Evolutionary conservation across 2,797 vertebrate species (phyloP), one percentile per base, ranked within the genome.

Genomic region (Tokudaia tokunoshimensis): DNA sequence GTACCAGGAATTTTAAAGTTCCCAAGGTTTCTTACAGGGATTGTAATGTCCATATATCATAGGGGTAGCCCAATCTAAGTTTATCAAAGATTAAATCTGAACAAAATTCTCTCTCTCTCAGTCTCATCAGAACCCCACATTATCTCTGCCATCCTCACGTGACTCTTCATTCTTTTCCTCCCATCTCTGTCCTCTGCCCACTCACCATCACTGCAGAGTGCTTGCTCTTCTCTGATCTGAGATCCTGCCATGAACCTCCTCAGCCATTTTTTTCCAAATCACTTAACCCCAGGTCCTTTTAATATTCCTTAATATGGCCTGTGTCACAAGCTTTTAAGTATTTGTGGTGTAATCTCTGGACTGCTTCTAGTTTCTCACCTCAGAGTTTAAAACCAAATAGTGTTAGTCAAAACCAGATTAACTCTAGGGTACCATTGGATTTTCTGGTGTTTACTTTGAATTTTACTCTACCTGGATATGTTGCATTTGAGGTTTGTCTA

Each of bases 241-340:
- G 91, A 81, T 96, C 34, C 94, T 88, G 65, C 92, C 81, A 61
- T 84, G 93, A 96, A 94, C 81, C 76, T 92, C 63, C 59, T 70
- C 29, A 52, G 92, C 52, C 76, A 89, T 94, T 96, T 97, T 88
- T 92, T 95, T 97, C 47, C 82, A 19, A 41, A 88, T 92, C 93
- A 94, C 61, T 82, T 96, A 92, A 91, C 37, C 55, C 59, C 6
- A 76, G 20, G 61, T 95, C 87, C 95, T 97, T 97, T 98, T 93
- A 91, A 92, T 82, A 86, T 96, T 95, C 87, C 96, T 95, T 97
- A 91, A 74, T 88, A 81, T 72, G 85, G 55, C 67, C 91, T 67
- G 2, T 63, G 26, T 96, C 34, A 20, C 37, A 97, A 90, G 37
- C 83, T 87, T 97, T 96, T 97, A 76, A 96, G 96, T 95, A 96